Conservation (phyloP, 2,888 invertebrate genomes). For the Aporophyla lueneburgensis region DNA sequence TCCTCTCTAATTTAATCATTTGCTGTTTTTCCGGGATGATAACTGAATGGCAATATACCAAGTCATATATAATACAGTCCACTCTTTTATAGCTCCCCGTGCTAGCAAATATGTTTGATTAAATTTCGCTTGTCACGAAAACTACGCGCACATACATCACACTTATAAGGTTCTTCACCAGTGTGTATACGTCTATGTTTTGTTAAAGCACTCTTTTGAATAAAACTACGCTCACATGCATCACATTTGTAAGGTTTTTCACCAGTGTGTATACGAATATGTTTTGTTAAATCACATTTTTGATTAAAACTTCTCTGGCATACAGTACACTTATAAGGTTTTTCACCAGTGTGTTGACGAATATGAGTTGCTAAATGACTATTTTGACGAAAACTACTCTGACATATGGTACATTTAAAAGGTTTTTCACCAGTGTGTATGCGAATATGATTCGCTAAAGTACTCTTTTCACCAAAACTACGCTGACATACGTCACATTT, state of each 20-base stretch:
- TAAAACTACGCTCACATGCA: not conserved
- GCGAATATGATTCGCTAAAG: not conserved
- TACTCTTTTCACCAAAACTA: not conserved
- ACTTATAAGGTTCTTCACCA: slow-evolving; percentile 1
- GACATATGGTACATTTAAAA: not conserved
- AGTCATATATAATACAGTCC: no score
- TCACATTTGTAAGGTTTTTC: slow-evolving; percentile 7
- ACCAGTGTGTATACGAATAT: slow-evolving; percentile 1
- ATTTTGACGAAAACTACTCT: not conserved
- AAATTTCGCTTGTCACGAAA: not conserved
- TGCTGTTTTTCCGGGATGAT: no score
- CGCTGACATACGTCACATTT: not conserved
- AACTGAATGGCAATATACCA: no score
- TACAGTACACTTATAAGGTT: not conserved
- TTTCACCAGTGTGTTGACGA: slow-evolving; percentile 6
- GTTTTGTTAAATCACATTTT: not conserved
- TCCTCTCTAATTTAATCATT: no score
- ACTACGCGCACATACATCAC: not conserved
- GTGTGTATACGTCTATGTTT: not conserved
- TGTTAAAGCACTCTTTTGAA: slow-evolving; percentile 1
- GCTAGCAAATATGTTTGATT: not conserved
- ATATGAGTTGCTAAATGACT: not conserved
- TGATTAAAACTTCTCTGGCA: not conserved
- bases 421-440: not conserved
- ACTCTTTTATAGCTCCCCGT: no score